Conservation (phyloP, 2,888 invertebrate genomes). For the Mamestra brassicae region DNA sequence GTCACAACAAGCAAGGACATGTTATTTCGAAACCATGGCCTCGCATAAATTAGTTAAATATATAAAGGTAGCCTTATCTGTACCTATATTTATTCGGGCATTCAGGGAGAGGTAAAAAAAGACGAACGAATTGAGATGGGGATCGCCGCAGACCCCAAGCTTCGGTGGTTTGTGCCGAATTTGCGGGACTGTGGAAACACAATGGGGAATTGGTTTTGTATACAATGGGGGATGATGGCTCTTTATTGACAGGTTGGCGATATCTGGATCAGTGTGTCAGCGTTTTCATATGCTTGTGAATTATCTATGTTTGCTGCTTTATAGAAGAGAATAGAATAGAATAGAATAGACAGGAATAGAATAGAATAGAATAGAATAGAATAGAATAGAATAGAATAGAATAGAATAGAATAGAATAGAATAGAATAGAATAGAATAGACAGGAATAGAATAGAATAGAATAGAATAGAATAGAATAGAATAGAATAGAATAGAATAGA, state of each 20-base stretch:
- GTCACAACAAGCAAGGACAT: conserved; percentile 25
- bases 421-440: too few species aligned
- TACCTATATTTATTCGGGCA: conserved; percentile 45
- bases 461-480: too few species aligned
- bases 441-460: too few species aligned
- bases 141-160: conserved; percentile 57
- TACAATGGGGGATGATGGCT: background rate
- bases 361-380: too few species aligned
- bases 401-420: too few species aligned
- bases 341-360: too few species aligned
- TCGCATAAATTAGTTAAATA: conserved; percentile 50
- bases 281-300: background rate
- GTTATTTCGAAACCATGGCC: conserved; percentile 33
- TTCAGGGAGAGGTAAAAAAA: conserved; percentile 44
- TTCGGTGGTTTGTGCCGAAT: conserved; percentile 41
- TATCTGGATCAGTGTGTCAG: background rate
- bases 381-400: too few species aligned
- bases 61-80: conserved; percentile 47
- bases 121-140: conserved; percentile 19
- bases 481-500: too few species aligned
- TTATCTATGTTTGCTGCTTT: too few species aligned
- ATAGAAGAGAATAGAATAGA: too few species aligned
- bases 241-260: conserved; percentile 1
- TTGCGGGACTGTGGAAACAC: background rate
- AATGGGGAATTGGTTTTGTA: conserved; percentile 18